Conservation (phyloP, 2,888 invertebrate genomes). For the Leptothorax acervorum region DNA sequence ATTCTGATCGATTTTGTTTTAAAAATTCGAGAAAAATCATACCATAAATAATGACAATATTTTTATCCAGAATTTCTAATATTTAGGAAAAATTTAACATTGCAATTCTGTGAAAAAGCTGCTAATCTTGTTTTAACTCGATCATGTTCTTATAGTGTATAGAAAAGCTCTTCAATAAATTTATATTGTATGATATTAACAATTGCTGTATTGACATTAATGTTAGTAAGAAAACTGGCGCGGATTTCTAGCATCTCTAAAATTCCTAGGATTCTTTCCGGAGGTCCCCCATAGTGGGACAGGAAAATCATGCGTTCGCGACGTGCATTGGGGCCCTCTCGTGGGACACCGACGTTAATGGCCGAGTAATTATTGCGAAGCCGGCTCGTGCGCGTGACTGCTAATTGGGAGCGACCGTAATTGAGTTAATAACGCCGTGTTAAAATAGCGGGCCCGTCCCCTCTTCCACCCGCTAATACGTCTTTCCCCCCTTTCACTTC, state of each 20-base stretch:
- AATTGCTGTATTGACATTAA: background rate
- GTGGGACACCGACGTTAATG: conserved; percentile 63
- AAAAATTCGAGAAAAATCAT: background rate
- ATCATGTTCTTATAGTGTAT: background rate
- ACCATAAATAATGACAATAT: background rate
- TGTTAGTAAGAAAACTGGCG: background rate
- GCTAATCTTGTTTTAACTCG: background rate
- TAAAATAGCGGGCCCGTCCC: conserved; percentile 59
- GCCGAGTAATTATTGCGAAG: conserved; percentile 68
- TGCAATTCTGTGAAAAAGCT: background rate
- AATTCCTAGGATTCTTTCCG: background rate
- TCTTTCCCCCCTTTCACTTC: background rate
- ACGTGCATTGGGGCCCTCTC: conserved; percentile 35
- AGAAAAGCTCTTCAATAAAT: background rate
- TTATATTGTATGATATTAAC: background rate
- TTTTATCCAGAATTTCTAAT: background rate
- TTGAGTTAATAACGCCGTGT: conserved; percentile 72
- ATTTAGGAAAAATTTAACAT: background rate
- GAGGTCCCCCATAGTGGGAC: background rate
- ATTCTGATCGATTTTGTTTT: background rate
- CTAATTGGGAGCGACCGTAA: conserved; percentile 73
- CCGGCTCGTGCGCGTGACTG: conserved; percentile 68
- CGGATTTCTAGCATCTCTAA: background rate
- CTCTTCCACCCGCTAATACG: conserved; percentile 7
- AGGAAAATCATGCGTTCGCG: conserved; percentile 42